These are phyloP conservation scores for Acestrorhynchus altus DNA, from an alignment of 2,797 vertebrate species.

Conservation along the genomic window DNA sequence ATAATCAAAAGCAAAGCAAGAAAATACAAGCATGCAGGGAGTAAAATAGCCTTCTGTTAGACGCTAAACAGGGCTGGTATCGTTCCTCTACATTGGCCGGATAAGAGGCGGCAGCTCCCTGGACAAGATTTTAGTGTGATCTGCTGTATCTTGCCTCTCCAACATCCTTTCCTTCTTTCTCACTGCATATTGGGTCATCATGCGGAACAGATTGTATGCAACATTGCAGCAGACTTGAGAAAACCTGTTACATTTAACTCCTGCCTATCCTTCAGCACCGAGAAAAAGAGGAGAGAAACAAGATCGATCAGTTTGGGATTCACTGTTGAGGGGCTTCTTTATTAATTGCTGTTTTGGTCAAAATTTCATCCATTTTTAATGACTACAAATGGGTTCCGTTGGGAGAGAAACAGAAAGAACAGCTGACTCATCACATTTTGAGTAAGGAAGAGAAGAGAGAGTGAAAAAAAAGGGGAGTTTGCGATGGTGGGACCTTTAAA, in stretches of 20 bases:
- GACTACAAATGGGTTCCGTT: slow-evolving; percentile 36
- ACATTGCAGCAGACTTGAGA: slow-evolving; percentile 59
- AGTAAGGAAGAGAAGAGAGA: background rate
- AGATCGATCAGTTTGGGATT: background rate
- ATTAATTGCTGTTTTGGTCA: background rate
- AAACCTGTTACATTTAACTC: slow-evolving; percentile 59
- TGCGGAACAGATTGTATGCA: slow-evolving; percentile 68
- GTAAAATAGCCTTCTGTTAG: background rate
- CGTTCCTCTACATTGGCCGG: background rate
- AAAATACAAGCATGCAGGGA: background rate
- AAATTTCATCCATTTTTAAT: slow-evolving; percentile 66
- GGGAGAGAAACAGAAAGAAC: slow-evolving; percentile 2
- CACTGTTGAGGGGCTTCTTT: background rate
- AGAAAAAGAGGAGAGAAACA: slow-evolving; percentile 21
- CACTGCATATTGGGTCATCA: slow-evolving; percentile 66
- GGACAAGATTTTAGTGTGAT: background rate
- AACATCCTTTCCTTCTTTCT: slow-evolving; percentile 43
- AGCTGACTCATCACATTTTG: slow-evolving; percentile 12
- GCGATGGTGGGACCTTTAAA: background rate
- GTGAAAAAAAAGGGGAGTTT: background rate
- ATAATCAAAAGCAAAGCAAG: background rate
- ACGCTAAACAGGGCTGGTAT: background rate
- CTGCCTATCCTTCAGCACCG: slow-evolving; percentile 3
- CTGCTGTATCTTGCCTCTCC: slow-evolving; percentile 33
- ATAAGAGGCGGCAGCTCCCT: background rate